Percentiles rank a stretch among this genome's conserved stretches.
Evolutionary conservation across 1,140 invertebrate genomes (phyloP).

Genomic region (Aradophagus sp.): DNA sequence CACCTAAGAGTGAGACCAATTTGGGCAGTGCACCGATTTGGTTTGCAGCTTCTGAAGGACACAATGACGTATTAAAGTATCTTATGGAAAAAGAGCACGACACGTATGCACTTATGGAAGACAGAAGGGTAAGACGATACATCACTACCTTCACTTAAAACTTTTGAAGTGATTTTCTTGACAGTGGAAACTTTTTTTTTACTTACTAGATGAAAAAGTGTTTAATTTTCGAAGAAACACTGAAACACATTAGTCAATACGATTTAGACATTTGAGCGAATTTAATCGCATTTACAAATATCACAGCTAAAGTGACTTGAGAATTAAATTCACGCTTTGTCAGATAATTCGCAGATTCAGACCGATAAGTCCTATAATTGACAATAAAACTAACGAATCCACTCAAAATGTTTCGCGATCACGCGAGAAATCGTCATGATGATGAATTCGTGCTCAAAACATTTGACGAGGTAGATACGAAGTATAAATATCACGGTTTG

Average conservation of each 20-base stretch:
- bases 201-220: too few relatives aligned
- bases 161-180: too few relatives aligned
- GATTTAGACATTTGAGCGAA: too few relatives aligned
- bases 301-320: too few relatives aligned
- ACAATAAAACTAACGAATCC: slow-evolving; percentile 54
- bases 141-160: too few relatives aligned
- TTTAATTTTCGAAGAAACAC: too few relatives aligned
- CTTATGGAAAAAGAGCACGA: slow-evolving; percentile 98
- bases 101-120: slow-evolving; percentile 97
- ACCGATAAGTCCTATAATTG: slow-evolving; percentile 30
- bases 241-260: too few relatives aligned
- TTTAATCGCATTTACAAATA: too few relatives aligned
- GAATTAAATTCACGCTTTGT: too few relatives aligned
- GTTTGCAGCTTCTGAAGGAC: slow-evolving; percentile 97
- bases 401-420: slow-evolving; percentile 56
- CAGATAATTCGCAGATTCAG: too few relatives aligned
- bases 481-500: slow-evolving; percentile 6
- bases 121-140: slow-evolving; percentile 87
- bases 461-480: slow-evolving; percentile 19
- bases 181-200: too few relatives aligned
- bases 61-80: slow-evolving; percentile 96
- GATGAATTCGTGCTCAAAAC: slow-evolving; percentile 38
- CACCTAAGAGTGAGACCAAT: slow-evolving; percentile 93
- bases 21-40: slow-evolving; percentile 96
- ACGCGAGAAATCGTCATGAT: slow-evolving; percentile 59